Percentiles rank a stretch among this genome's conserved stretches.
Evolutionary conservation across 2,888 invertebrate species (phyloP).

Genomic region (Phaedon cochleariae): DNA sequence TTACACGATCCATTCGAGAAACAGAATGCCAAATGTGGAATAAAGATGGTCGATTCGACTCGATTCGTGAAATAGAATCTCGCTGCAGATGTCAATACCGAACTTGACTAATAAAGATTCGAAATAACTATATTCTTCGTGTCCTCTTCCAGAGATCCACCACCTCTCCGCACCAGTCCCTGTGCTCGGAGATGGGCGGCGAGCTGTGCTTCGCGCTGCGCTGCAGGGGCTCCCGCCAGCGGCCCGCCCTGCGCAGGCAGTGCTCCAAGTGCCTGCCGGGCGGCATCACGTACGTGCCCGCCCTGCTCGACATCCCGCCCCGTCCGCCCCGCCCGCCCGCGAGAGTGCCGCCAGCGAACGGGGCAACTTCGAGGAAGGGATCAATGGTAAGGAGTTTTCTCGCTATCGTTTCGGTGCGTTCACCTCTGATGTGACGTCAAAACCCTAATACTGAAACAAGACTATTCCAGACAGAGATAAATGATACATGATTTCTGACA

Average conservation of each 20-base stretch:
- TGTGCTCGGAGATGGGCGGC: conserved; percentile 82
- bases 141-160: conserved; percentile 60
- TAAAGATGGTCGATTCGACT: too few relatives aligned
- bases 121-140: neutral
- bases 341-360: neutral
- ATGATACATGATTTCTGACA: too few relatives aligned
- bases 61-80: too few relatives aligned
- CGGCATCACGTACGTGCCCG: conserved; percentile 63
- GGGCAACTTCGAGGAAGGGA: neutral
- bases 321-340: conserved; percentile 61
- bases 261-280: conserved; percentile 70
- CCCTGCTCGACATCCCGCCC: conserved; percentile 62
- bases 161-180: conserved; percentile 68
- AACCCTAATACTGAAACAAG: too few relatives aligned
- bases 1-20: too few relatives aligned
- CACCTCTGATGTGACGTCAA: too few relatives aligned
- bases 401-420: too few relatives aligned
- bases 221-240: conserved; percentile 71
- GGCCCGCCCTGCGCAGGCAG: conserved; percentile 71
- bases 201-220: conserved; percentile 74
- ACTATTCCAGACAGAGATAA: too few relatives aligned
- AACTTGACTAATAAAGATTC: too few relatives aligned
- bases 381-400: neutral
- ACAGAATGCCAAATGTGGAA: too few relatives aligned
- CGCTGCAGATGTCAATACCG: too few relatives aligned